A percentile compares a stretch with the other conserved stretches of the same genome.
These are phyloP conservation scores for Orchesella cincta DNA, from an alignment of 1,140 invertebrate genomes.

Conservation along the genomic window DNA sequence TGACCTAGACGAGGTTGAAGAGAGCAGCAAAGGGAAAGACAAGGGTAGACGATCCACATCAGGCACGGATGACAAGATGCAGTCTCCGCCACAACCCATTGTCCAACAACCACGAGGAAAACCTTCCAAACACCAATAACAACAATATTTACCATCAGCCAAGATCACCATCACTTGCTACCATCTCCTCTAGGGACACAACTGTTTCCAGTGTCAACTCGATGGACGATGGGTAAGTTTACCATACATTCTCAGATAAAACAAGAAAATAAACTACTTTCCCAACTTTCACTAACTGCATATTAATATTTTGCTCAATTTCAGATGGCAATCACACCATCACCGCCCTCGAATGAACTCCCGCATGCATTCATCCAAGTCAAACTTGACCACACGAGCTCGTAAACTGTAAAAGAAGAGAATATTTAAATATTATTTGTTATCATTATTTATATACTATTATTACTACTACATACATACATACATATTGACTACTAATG, in stretches of 20 bases:
- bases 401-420: constrained; percentile 25
- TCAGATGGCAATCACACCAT: constrained; percentile 50
- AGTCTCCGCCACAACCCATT: constrained; percentile 35
- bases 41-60: constrained; percentile 31
- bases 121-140: constrained; percentile 18
- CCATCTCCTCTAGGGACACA: constrained; percentile 50
- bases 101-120: constrained; percentile 49
- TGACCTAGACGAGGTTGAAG: constrained; percentile 33
- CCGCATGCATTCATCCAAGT: constrained; percentile 32
- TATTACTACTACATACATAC: neutral
- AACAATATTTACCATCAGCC: constrained; percentile 13
- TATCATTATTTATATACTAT: constrained; percentile 3
- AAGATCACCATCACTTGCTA: constrained; percentile 45
- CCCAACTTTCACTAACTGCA: neutral
- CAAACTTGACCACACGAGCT: constrained; percentile 29
- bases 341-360: constrained; percentile 45
- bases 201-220: constrained; percentile 50
- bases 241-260: no score
- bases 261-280: neutral
- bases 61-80: neutral
- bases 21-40: constrained; percentile 33
- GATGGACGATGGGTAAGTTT: constrained; percentile 47
- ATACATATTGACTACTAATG: neutral
- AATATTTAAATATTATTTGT: constrained; percentile 23
- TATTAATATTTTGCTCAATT: constrained; percentile 25